Evolutionary conservation across 2,888 invertebrate genomes (phyloP).

Genomic region (Nemotelus pantherinus): DNA sequence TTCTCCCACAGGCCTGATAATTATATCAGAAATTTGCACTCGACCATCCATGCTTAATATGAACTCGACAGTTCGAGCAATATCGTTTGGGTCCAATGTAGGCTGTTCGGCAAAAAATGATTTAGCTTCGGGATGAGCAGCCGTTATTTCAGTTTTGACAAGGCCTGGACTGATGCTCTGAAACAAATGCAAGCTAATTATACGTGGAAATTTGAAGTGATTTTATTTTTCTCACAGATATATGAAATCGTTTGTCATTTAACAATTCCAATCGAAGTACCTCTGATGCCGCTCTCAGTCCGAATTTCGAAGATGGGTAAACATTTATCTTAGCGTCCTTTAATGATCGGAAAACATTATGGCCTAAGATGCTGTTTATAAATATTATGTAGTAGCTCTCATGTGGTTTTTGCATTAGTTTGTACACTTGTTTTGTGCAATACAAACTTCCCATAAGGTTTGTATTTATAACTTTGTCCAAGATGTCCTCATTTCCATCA

Average conservation of each 20-base stretch:
- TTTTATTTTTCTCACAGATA: conserved; percentile 56
- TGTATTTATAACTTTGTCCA: conserved; percentile 62
- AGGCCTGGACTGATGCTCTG: conserved; percentile 59
- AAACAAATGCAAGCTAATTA: conserved; percentile 37
- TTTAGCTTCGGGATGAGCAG: conserved; percentile 51
- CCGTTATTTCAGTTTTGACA: conserved; percentile 56
- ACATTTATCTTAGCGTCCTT: conserved; percentile 55
- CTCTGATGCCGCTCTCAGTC: conserved; percentile 57
- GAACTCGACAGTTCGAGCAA: conserved; percentile 56
- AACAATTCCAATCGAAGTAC: conserved; percentile 57
- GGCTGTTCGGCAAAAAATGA: conserved; percentile 52
- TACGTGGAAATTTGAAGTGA: not conserved
- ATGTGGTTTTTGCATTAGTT: conserved; percentile 63
- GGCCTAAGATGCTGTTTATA: conserved; percentile 66
- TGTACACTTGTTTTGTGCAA: conserved; percentile 65
- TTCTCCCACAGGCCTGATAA: conserved; percentile 56
- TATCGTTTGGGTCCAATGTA: conserved; percentile 56
- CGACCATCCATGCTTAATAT: conserved; percentile 56
- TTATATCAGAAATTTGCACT: conserved; percentile 56
- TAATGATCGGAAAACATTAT: conserved; percentile 62
- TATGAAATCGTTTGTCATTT: conserved; percentile 56
- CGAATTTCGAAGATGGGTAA: conserved; percentile 59
- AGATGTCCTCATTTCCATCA: conserved; percentile 53
- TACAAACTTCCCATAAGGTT: conserved; percentile 65
- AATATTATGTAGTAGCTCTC: conserved; percentile 65